Conservation (phyloP, 2,113 vertebrate genomes). For the Neogale vison region DNA sequence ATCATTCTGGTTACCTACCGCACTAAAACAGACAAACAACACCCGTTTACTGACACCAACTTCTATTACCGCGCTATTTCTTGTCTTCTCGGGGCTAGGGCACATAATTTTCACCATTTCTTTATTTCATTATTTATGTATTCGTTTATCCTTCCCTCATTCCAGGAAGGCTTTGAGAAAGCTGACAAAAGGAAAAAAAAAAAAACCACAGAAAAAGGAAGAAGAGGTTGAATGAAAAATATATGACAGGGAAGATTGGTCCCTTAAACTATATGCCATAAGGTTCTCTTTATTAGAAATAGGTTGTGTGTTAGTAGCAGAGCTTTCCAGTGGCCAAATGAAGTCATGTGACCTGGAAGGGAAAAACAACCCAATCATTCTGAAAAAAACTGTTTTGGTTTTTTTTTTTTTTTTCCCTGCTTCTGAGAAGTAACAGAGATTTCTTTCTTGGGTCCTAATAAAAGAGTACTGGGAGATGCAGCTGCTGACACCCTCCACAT, state of each 20-base stretch:
- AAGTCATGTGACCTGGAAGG: not conserved
- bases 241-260: not conserved
- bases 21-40: slow-evolving; percentile 49
- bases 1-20: slow-evolving; percentile 44
- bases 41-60: slow-evolving; percentile 27
- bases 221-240: not conserved
- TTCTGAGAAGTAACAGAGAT: slow-evolving; percentile 10
- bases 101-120: slow-evolving; percentile 20
- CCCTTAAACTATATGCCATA: fast-evolving
- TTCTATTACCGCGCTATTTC: slow-evolving; percentile 36
- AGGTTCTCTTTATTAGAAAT: not conserved
- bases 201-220: not conserved
- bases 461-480: not conserved
- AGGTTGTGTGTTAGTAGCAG: not conserved
- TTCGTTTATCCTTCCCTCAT: not conserved
- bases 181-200: not conserved
- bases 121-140: slow-evolving; percentile 41
- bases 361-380: not conserved
- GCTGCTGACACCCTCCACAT: not conserved
- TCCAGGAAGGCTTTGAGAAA: slow-evolving; percentile 32
- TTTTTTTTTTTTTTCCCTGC: not conserved
- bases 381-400: not conserved
- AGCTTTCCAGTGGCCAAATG: not conserved
- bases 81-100: not conserved
- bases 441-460: slow-evolving; percentile 11